Evolutionary conservation across 2,113 vertebrate species (phyloP).

Genomic region (Dasyprocta punctata): DNA sequence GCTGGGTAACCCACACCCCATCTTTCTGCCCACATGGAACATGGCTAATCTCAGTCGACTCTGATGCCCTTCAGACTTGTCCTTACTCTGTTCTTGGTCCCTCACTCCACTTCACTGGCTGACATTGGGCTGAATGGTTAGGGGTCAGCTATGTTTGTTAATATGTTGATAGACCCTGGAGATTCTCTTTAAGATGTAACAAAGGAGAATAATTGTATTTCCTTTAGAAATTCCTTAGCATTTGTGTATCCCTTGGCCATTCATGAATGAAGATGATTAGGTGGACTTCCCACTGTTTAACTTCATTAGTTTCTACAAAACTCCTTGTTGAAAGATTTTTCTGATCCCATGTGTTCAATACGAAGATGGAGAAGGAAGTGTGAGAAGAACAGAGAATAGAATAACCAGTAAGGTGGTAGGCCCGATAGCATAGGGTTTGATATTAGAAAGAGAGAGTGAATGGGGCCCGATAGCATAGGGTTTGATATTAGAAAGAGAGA

Average conservation of each 20-base stretch:
- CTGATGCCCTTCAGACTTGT: fast-evolving
- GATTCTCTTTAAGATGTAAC: too few species aligned
- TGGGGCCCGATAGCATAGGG: too few species aligned
- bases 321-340: neutral
- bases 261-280: neutral
- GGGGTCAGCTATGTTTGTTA: neutral
- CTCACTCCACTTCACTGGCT: neutral
- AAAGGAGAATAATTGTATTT: neutral
- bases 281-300: neutral
- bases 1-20: neutral
- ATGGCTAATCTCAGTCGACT: neutral
- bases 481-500: neutral
- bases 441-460: neutral
- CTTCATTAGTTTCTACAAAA: neutral
- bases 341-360: neutral
- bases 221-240: neutral
- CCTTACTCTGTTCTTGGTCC: neutral
- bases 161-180: neutral
- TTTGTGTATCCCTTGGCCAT: neutral
- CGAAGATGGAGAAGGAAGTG: neutral
- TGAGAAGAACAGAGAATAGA: neutral
- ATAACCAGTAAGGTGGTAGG: neutral
- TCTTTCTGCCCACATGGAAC: fast-evolving
- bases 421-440: neutral
- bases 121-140: neutral